Conservation (phyloP, 2,888 invertebrate genomes). For the Apamea monoglypha region DNA sequence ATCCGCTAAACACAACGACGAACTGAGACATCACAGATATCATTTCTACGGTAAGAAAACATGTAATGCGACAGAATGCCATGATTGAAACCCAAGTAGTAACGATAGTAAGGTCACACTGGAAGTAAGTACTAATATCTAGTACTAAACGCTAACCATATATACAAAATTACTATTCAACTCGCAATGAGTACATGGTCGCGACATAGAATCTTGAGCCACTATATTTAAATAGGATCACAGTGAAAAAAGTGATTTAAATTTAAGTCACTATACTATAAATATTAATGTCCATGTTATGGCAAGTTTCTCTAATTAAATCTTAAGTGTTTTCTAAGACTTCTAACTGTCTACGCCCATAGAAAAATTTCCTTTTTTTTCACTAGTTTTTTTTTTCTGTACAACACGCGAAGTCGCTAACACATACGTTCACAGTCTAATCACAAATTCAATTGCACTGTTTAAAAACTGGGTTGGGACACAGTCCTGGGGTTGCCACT, state of each 20-base stretch:
- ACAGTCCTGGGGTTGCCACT: conserved; percentile 87
- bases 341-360: conserved; percentile 85
- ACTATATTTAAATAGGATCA: conserved; percentile 89
- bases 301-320: conserved; percentile 88
- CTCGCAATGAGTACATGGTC: conserved; percentile 79
- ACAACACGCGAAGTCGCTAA: conserved; percentile 77
- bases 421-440: conserved; percentile 68
- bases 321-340: conserved; percentile 84
- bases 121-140: conserved; percentile 86
- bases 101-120: conserved; percentile 88
- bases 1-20: conserved; percentile 71
- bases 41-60: conserved; percentile 79
- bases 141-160: conserved; percentile 84
- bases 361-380: conserved; percentile 83
- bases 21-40: conserved; percentile 87
- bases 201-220: conserved; percentile 88
- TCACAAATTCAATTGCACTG: conserved; percentile 70
- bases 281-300: conserved; percentile 88
- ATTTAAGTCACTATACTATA: conserved; percentile 84
- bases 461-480: conserved; percentile 88
- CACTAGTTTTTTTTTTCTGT: conserved; percentile 80
- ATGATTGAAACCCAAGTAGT: conserved; percentile 74
- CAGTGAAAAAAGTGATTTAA: conserved; percentile 90
- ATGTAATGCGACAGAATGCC: conserved; percentile 74
- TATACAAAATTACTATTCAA: conserved; percentile 82